Base-by-base conservation (phyloP, 2,113 vertebrate species). In the Oreocharis arfaki region DNA sequence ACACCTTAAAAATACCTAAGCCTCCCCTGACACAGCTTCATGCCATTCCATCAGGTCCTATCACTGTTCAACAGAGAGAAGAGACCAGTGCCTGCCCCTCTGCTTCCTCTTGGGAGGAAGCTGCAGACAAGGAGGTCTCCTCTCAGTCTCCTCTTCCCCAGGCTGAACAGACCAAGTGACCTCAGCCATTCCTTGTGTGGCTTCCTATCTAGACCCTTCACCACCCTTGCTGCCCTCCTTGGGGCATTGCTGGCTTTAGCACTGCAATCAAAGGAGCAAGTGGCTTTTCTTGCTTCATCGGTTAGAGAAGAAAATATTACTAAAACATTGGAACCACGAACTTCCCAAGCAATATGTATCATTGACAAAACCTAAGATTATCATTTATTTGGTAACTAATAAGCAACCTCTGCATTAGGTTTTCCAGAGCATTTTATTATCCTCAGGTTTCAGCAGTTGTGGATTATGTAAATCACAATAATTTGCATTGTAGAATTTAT, bases 251-350 rank as follows among this genome's bases (percentile, higher is more conserved):
- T 68, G 70, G 46, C 33, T 65, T 75, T 35, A 89, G 50, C 7
- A 1, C 41, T 49, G 37, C 28, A 75, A 2, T 7, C 50, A 50
- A 59, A 63, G 60, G 28, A 69, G 20, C 3, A 8, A 46, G 24
- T 13, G 10, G 13, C 26, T 67, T 71, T 67, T 67, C 85, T 59
- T 13, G 1, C 41, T 87, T 59, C 42, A 50, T 17, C 0, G 0
- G 15, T 61, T 26, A 53, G 37, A 74, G 50, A 24, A 37, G 5
- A 64, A 87, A 81, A 20, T 24, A 42, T 21, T 50, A 21, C 22
- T 68, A 18, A 80, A 84, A 35, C 16, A 41, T 4, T 39, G 53
- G 46, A 81, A 47, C 5, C 9, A 59, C 0, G 0, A 78, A 16
- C 35, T 88, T 68, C 44, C 39, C 64, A 75, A 78, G 32, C 37